phyloP scores from a whole-genome alignment of 2,113 vertebrate genomes.

The Coptodon rendalli region DNA sequence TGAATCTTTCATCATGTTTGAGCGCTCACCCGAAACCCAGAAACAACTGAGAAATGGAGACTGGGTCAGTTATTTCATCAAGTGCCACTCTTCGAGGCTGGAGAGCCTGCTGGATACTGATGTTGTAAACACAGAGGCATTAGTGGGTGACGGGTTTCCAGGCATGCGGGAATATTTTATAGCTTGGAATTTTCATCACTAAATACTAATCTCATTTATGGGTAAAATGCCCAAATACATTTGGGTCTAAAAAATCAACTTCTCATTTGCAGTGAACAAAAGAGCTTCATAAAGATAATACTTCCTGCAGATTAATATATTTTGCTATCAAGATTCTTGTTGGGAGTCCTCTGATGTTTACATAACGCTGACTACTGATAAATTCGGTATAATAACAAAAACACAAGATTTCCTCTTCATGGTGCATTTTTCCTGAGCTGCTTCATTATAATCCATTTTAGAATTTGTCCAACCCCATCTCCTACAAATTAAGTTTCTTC shows the following conservation, averaged over 20 bases:
- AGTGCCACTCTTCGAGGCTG: not conserved
- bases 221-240: not conserved
- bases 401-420: not conserved
- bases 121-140: not conserved
- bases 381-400: not conserved
- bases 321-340: not conserved
- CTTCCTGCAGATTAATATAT: not conserved
- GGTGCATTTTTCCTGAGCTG: not conserved
- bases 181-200: not conserved
- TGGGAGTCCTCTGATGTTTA: not conserved
- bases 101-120: not conserved
- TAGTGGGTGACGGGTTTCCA: not conserved
- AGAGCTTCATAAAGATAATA: not conserved
- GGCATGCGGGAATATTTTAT: not conserved
- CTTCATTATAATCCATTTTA: not conserved
- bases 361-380: not conserved
- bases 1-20: not conserved
- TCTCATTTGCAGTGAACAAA: not conserved
- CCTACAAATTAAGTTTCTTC: not conserved
- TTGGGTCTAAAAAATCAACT: not conserved
- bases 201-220: not conserved
- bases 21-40: not conserved
- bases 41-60: not conserved
- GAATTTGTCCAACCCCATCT: not conserved
- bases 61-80: not conserved